Evolutionary conservation across 2,888 invertebrate genomes (phyloP).

Genomic region (Hyposoter dolosus): DNA sequence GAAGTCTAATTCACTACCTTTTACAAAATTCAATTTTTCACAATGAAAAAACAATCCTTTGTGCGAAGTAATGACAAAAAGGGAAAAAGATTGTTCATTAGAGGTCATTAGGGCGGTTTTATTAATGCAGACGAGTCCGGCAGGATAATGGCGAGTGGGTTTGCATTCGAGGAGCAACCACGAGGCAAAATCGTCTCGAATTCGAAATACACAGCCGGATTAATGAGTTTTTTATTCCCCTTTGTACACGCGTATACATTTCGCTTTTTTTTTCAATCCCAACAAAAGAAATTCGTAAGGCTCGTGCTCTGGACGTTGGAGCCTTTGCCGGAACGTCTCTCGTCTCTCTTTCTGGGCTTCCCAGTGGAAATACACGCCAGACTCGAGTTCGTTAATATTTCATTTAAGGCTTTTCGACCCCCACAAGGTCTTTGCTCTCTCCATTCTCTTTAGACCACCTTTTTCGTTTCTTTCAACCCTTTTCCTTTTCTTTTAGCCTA

Average conservation of each 20-base stretch:
- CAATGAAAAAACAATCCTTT: not conserved
- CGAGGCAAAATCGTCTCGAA: constrained; percentile 32
- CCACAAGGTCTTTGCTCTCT: constrained; percentile 50
- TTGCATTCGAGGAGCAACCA: constrained; percentile 34
- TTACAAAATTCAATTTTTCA: not conserved
- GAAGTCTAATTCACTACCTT: not conserved
- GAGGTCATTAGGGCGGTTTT: constrained; percentile 55
- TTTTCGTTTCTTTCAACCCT: constrained; percentile 50
- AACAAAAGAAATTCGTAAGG: constrained; percentile 20
- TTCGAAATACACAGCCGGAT: constrained; percentile 33
- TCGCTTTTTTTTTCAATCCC: not conserved
- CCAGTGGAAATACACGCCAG: constrained; percentile 65
- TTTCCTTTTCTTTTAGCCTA: not conserved
- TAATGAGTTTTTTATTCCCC: constrained; percentile 32
- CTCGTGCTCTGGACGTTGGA: constrained; percentile 28
- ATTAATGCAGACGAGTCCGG: constrained; percentile 59
- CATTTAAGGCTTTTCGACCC: constrained; percentile 59
- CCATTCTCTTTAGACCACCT: constrained; percentile 21
- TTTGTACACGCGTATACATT: not conserved
- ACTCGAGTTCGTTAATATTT: constrained; percentile 70
- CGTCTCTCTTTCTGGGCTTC: constrained; percentile 51
- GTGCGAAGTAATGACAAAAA: not conserved
- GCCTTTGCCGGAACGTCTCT: constrained; percentile 13
- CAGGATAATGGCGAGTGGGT: constrained; percentile 29
- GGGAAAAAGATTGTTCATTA: constrained; percentile 59